A percentile compares a stretch with the other conserved stretches of the same genome.
Evolutionary conservation across 2,797 vertebrate species (phyloP).

Genomic region (Furcifer pardalis): DNA sequence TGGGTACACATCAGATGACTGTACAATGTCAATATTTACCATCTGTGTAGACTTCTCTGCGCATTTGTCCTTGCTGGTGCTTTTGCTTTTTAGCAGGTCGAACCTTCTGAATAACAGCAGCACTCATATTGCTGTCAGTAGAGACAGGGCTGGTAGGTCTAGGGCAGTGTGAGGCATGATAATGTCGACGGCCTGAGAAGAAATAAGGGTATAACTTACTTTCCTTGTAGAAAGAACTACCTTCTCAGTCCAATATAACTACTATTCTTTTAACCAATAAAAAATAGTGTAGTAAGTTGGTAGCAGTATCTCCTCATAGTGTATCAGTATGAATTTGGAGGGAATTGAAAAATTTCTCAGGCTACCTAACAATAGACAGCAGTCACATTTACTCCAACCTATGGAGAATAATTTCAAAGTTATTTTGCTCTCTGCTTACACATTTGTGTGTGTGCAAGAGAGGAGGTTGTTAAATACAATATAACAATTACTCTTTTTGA

Average conservation of each 20-base stretch:
- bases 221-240: not conserved
- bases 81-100: conserved; percentile 96
- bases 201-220: conserved; percentile 20
- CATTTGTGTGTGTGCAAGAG: not conserved
- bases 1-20: conserved; percentile 4
- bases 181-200: conserved; percentile 89
- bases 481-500: not conserved
- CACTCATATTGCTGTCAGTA: conserved; percentile 96
- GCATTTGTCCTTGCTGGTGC: conserved; percentile 90
- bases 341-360: not conserved
- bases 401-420: not conserved
- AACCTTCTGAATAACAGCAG: conserved; percentile 90
- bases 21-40: conserved; percentile 76
- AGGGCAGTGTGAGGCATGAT: conserved; percentile 87
- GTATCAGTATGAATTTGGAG: no score
- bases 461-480: not conserved
- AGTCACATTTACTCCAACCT: not conserved
- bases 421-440: not conserved
- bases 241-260: no score
- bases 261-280: no score
- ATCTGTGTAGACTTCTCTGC: conserved; percentile 92
- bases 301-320: not conserved
- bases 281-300: not conserved
- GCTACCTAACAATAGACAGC: not conserved
- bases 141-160: conserved; percentile 95